Evolutionary conservation across 1,140 invertebrate genomes (phyloP), one percentile per base, ranked within the genome.

Genomic region (Prorops nasuta): DNA sequence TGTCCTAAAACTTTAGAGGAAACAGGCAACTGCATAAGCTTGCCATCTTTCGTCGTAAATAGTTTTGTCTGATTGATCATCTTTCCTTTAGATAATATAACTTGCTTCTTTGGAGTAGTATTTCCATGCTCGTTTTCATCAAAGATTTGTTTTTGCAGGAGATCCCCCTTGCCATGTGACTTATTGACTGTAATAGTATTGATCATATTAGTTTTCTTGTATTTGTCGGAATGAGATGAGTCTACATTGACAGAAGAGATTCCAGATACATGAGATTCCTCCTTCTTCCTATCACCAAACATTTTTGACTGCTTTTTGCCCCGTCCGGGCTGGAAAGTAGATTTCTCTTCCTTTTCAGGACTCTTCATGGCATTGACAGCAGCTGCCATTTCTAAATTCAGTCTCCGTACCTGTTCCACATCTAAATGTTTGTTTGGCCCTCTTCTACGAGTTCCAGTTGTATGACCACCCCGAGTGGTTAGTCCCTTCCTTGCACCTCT

Each of bases 321-420:
- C 49, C 60, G 66, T 10, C 32, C 12, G 20, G 54, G 15, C 31
- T 9, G 24, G 15, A 60, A 58, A 32, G 44, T 50, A 19, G 41
- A 51, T 50, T 61, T 72, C 1, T 73, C 69, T 7, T 69, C 58
- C 42, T 73, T 70, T 7, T 76, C 74, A 3, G 72, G 64, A 53
- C 62, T 72, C 19, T 76, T 76, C 77, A 79, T 78, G 9, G 74
- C 74, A 52, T 56, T 72, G 3, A 76, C 74, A 14, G 72, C 74
- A 41, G 72, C 74, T 50, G 75, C 74, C 77, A 79, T 77, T 67
- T 79, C 76, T 41, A 70, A 58, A 20, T 78, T 71, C 10, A 77
- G 60, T n/a, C 72, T 63, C 10, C 72, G 58, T 0, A 67, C 72
- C 51, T 77, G 76, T 20, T 79, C 77, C 37, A 58, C 62, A 36